These are phyloP conservation scores for Bombus superbus DNA, from an alignment of 1,140 invertebrate species.

Conservation along the genomic window DNA sequence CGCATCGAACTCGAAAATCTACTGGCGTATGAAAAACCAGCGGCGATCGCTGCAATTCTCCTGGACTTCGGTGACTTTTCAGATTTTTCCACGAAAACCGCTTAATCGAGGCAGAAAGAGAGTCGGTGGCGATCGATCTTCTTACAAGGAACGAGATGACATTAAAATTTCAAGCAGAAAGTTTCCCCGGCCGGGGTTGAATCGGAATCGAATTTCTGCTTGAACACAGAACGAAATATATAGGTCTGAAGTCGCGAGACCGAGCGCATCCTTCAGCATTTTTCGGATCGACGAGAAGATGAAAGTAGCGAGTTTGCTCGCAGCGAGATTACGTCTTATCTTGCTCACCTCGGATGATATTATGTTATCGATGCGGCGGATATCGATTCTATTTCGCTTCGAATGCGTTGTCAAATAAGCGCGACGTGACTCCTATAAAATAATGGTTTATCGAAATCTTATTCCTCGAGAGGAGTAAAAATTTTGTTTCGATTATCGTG, in stretches of 20 bases:
- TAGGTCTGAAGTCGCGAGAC: background rate
- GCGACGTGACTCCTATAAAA: no score
- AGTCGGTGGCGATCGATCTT: background rate
- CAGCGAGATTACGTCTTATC: background rate
- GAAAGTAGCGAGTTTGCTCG: background rate
- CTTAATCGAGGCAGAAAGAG: background rate
- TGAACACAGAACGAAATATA: background rate
- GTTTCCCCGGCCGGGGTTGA: background rate
- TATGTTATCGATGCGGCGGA: background rate
- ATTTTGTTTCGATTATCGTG: background rate
- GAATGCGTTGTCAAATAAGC: background rate
- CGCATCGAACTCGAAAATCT: background rate
- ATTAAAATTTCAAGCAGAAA: slow-evolving; percentile 21
- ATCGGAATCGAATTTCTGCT: slow-evolving; percentile 12
- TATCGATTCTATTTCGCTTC: background rate
- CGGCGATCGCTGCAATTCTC: background rate
- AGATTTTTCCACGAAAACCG: background rate
- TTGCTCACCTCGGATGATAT: background rate
- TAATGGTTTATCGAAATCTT: no score
- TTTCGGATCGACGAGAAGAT: background rate
- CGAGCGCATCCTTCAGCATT: background rate
- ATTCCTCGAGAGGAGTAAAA: background rate
- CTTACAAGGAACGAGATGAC: background rate
- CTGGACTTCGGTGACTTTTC: background rate
- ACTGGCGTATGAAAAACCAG: background rate